A percentile compares a stretch with the other conserved stretches of the same genome.
phyloP scores from a whole-genome alignment of 1,140 invertebrate genomes.

The Meloidogyne exigua region DNA sequence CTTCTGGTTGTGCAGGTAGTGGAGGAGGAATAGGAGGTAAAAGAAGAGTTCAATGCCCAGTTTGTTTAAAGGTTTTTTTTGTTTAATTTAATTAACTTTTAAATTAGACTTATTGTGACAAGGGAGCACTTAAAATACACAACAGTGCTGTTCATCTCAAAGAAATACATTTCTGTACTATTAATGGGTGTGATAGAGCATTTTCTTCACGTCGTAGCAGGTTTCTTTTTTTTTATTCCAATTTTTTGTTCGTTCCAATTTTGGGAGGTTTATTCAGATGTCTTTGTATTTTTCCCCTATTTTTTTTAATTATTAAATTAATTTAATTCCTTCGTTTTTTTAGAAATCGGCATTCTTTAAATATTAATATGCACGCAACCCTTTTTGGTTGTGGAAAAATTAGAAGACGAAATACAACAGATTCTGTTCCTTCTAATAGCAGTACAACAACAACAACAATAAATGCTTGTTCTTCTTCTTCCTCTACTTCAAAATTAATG shows the following conservation, averaged over 20 bases:
- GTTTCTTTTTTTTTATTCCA: conserved; percentile 5
- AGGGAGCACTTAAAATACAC: conserved; percentile 97
- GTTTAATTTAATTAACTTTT: conserved; percentile 71
- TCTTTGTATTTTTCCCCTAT: too few species aligned
- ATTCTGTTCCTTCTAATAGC: neutral
- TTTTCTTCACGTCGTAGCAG: conserved; percentile 82
- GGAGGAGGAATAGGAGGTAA: conserved; percentile 23
- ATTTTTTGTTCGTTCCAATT: too few species aligned
- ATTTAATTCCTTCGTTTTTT: neutral
- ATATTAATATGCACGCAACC: conserved; percentile 39
- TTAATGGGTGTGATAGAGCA: conserved; percentile 98
- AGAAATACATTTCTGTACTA: conserved; percentile 83
- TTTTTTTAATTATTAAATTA: too few species aligned
- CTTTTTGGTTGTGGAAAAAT: conserved; percentile 6
- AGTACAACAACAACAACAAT: neutral
- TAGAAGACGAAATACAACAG: conserved; percentile 1
- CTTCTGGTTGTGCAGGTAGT: too few species aligned
- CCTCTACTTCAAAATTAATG: too few species aligned
- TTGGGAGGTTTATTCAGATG: too few species aligned
- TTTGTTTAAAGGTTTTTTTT: conserved; percentile 26
- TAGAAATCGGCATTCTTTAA: conserved; percentile 44
- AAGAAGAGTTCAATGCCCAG: conserved; percentile 21
- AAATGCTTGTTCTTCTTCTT: too few species aligned
- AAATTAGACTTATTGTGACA: conserved; percentile 98
- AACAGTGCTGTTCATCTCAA: conserved; percentile 96